phyloP scores from a whole-genome alignment of 2,797 vertebrate species.

The Syngnathus rostellatus region DNA sequence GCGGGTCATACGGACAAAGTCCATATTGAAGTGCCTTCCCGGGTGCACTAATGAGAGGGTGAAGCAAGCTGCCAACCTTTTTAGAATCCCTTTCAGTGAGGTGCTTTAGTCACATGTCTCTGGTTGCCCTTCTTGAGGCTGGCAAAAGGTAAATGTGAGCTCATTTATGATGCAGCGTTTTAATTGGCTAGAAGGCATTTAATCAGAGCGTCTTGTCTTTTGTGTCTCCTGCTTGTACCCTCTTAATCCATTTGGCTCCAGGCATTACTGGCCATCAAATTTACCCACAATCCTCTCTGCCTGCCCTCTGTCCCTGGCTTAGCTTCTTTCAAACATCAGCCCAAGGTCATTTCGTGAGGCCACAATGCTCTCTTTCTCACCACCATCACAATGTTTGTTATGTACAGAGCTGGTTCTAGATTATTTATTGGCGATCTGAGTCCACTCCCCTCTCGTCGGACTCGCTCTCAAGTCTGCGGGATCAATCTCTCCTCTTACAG shows the following conservation, averaged over 20 bases:
- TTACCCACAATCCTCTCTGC: neutral
- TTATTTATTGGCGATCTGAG: neutral
- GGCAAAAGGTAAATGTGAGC: conserved; percentile 41
- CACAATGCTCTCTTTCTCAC: conserved; percentile 5
- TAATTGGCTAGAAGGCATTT: conserved; percentile 38
- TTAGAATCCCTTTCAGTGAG: neutral
- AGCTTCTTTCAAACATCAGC: conserved; percentile 25
- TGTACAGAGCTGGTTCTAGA: neutral
- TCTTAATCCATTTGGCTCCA: neutral
- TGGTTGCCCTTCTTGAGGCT: conserved; percentile 14
- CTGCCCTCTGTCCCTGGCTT: neutral
- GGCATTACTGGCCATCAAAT: neutral
- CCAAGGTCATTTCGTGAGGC: conserved; percentile 46
- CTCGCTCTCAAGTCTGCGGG: conserved; percentile 15
- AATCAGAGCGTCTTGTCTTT: conserved; percentile 25
- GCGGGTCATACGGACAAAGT: conserved; percentile 27
- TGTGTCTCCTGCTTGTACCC: conserved; percentile 1
- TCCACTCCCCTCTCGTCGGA: conserved; percentile 7
- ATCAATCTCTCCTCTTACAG: conserved; percentile 11
- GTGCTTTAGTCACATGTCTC: conserved; percentile 28
- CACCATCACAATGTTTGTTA: neutral
- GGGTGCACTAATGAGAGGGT: conserved; percentile 41
- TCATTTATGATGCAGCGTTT: conserved; percentile 25
- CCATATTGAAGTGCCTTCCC: conserved; percentile 33
- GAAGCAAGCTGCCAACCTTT: conserved; percentile 27